A percentile compares a stretch with the other conserved stretches of the same genome.
These are phyloP conservation scores for Oreohelix idahoensis DNA, from an alignment of 1,140 invertebrate species.

Conservation along the genomic window DNA sequence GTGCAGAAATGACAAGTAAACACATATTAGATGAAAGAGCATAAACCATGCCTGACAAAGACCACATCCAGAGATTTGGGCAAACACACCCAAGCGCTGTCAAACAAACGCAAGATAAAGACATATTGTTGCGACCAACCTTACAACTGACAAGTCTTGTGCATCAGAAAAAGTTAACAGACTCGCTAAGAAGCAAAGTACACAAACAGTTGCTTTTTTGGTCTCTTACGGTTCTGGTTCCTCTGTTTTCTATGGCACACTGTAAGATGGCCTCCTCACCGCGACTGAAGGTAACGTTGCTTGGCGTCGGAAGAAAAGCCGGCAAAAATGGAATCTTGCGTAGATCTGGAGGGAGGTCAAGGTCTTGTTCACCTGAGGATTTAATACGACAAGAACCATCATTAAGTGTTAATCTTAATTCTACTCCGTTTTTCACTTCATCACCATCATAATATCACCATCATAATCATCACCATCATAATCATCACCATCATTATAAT, in stretches of 20 bases:
- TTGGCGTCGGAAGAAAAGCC: conserved; percentile 53
- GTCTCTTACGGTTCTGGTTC: conserved; percentile 59
- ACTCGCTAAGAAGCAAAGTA: neutral
- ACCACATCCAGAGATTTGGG: no score
- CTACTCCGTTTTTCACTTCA: no score
- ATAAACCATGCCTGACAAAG: no score
- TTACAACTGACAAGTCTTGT: neutral
- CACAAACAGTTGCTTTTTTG: conserved; percentile 27
- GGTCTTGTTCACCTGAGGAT: neutral
- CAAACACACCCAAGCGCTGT: neutral
- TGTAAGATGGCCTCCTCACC: conserved; percentile 56
- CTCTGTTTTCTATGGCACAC: conserved; percentile 60
- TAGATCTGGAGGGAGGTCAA: neutral
- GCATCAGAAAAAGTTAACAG: no score
- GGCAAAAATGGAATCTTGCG: conserved; percentile 45
- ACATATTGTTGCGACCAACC: neutral
- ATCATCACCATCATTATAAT: no score
- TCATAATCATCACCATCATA: no score
- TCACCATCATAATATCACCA: no score
- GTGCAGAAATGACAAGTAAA: no score
- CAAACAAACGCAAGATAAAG: neutral
- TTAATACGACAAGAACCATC: no score
- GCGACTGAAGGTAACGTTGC: conserved; percentile 51
- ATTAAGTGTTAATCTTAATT: no score
- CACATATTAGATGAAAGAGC: no score